These are phyloP conservation scores for Drosophila diplacantha DNA, from an alignment of 2,888 invertebrate species.

Conservation along the genomic window DNA sequence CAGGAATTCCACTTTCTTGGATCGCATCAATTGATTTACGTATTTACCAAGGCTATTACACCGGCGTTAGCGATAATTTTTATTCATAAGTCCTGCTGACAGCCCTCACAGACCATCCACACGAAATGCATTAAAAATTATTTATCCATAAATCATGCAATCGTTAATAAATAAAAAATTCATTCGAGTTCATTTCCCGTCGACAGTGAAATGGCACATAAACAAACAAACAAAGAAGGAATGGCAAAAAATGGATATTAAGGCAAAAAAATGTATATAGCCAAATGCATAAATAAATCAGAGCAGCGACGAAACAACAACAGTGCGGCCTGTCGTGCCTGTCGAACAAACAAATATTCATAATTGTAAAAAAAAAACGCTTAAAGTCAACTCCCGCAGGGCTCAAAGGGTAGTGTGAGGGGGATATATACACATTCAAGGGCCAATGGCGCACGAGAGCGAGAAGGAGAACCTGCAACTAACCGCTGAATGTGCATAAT, in stretches of 20 bases:
- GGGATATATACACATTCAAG: neutral
- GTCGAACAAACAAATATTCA: constrained; percentile 57
- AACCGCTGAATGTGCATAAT: constrained; percentile 72
- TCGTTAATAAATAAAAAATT: constrained; percentile 66
- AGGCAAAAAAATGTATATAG: constrained; percentile 28
- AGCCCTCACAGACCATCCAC: constrained; percentile 15
- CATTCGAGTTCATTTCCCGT: constrained; percentile 66
- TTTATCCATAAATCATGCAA: constrained; percentile 64
- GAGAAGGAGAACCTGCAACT: constrained; percentile 42
- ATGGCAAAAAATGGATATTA: constrained; percentile 20
- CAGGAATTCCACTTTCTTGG: constrained; percentile 11
- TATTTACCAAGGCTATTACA: constrained; percentile 14
- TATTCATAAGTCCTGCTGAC: constrained; percentile 33
- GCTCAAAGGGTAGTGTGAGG: neutral
- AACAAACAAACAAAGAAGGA: constrained; percentile 39
- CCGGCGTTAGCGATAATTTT: constrained; percentile 15
- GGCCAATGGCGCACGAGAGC: neutral
- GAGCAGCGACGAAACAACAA: constrained; percentile 44
- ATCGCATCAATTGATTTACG: constrained; percentile 30
- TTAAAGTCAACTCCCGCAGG: constrained; percentile 27
- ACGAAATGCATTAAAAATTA: constrained; percentile 59
- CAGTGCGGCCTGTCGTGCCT: constrained; percentile 18
- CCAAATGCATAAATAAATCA: constrained; percentile 65
- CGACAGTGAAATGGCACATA: constrained; percentile 59
- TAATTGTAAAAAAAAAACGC: constrained; percentile 46